phyloP scores from a whole-genome alignment of 1,140 invertebrate genomes.

The Ericerus pela region DNA sequence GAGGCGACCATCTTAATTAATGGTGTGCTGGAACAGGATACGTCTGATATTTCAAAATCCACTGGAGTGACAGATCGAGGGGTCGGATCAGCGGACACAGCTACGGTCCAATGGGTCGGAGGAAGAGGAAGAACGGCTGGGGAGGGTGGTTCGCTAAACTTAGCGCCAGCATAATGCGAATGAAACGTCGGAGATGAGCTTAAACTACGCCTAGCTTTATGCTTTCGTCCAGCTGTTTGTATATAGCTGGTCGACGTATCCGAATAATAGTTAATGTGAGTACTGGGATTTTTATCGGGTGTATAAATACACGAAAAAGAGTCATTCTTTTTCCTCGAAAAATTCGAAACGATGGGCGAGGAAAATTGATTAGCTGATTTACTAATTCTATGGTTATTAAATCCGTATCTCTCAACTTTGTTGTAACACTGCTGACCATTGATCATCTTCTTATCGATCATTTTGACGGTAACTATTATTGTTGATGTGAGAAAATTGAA shows the following conservation, averaged over 20 bases:
- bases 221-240: background rate
- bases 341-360: background rate
- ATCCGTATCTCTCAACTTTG: background rate
- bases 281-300: background rate
- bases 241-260: background rate
- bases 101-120: constrained; percentile 38
- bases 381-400: too few relatives aligned
- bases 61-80: background rate
- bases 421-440: background rate
- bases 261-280: background rate
- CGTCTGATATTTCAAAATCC: background rate
- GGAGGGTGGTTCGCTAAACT: constrained; percentile 44
- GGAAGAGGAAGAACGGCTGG: constrained; percentile 42
- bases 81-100: constrained; percentile 19
- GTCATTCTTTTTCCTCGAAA: background rate
- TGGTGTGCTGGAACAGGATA: background rate
- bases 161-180: constrained; percentile 42
- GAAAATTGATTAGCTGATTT: background rate
- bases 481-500: background rate
- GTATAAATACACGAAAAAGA: background rate
- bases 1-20: background rate
- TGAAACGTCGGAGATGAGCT: constrained; percentile 19
- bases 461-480: background rate
- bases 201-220: constrained; percentile 11
- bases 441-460: background rate